Evolutionary conservation across 2,797 vertebrate genomes (phyloP).

Genomic region (Diplodus sargus): DNA sequence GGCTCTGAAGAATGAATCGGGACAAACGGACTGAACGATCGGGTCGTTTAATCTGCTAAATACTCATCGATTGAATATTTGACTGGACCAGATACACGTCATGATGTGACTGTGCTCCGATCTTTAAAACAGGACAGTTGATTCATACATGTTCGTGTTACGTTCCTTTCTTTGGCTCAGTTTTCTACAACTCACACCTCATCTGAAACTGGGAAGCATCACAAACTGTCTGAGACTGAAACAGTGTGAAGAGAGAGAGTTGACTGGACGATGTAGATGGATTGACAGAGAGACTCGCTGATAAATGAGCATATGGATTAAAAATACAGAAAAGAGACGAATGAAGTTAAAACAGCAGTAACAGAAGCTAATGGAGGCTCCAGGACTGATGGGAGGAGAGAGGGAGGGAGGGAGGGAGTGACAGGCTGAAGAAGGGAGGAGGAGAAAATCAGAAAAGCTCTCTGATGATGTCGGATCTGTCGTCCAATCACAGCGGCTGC

Average conservation of each 20-base stretch:
- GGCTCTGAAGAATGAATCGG: not conserved
- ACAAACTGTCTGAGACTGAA: not conserved
- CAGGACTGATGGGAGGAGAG: constrained; percentile 8
- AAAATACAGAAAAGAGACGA: constrained; percentile 18
- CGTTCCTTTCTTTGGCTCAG: not conserved
- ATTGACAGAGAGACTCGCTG: not conserved
- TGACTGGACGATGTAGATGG: not conserved
- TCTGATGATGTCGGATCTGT: not conserved
- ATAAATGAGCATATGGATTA: not conserved
- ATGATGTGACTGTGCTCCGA: not conserved
- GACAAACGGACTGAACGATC: not conserved
- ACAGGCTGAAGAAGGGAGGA: not conserved
- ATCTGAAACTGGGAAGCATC: not conserved
- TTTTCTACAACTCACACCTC: not conserved
- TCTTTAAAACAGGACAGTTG: not conserved
- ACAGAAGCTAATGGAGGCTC: constrained; percentile 56
- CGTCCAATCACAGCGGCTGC: not conserved
- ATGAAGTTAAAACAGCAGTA: constrained; percentile 42
- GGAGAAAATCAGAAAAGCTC: not conserved
- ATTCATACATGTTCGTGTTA: not conserved
- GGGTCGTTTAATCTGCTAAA: no score
- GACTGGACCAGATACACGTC: no score
- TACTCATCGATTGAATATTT: no score
- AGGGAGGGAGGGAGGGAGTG: not conserved
- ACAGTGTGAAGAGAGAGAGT: not conserved